Base-by-base conservation (phyloP, 1,140 invertebrate species). In the Epicauta chinensis region DNA sequence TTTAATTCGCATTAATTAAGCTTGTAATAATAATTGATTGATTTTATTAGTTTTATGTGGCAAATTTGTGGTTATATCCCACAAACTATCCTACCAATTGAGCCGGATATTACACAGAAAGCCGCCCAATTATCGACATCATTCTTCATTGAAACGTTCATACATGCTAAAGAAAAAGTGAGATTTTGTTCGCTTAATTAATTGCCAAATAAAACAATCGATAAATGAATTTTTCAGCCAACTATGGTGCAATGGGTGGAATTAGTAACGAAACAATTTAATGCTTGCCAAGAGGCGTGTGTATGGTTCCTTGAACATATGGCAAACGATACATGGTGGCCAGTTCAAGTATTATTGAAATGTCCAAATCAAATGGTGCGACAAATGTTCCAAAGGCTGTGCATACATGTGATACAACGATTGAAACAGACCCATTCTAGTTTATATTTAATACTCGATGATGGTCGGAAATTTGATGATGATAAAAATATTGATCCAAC, bases 211-310 rank as follows among this genome's bases (percentile, higher is more conserved):
- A 0, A 5, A 23, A 2, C 7, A 23, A 23, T 23, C 7, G 4
- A 23, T 23, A 23, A 23, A n/a, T n/a, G n/a, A 23, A 53, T 57
- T 53, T 71, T 73, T 39, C 64, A 87, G 81, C 92, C 93, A 7
- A 96, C 91, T 0, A 94, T 96, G 89, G 86, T 95, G 7, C 91
- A 94, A 54, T 97, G 93, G 93, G 91, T 96, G 16, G 93, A 97
- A 70, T 71, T 95, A 29, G 76, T 96, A 3, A 96, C 91, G 1
- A 96, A 96, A 67, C 92, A 95, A 67, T 94, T 96, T 63, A 93
- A 93, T 68, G 82, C 86, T 13, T 93, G 89, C n/a, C 82, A 86
- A 45, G 84, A 84, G 46, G 91, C 92, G 0, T 93, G 91, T 56
- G 88, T 93, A 66, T 93, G 92, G 86, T 94, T 97, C 63, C 72